phyloP scores from a whole-genome alignment of 2,888 invertebrate species.

The Lomographa bimaculata region DNA sequence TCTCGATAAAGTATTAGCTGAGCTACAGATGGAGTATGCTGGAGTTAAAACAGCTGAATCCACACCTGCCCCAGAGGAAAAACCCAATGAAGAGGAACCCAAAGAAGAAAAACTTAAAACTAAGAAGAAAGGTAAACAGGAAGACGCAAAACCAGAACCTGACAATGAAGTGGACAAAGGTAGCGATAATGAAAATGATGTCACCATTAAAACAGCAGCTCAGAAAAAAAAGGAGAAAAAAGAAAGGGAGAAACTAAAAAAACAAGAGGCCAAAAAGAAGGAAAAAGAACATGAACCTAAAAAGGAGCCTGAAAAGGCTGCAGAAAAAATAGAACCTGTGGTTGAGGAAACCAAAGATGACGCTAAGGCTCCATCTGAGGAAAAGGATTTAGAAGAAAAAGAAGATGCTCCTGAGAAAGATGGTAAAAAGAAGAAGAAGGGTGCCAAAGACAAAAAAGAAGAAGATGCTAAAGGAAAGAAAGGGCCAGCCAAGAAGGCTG shows the following conservation, averaged over 20 bases:
- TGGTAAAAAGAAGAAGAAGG: conserved; percentile 77
- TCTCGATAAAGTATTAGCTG: conserved; percentile 92
- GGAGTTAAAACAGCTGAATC: conserved; percentile 81
- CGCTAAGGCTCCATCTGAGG: conserved; percentile 43
- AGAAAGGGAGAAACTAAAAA: conserved; percentile 90
- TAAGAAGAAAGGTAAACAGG: conserved; percentile 72
- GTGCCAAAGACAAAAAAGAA: conserved; percentile 63
- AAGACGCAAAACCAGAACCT: conserved; percentile 52
- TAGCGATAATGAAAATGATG: conserved; percentile 81
- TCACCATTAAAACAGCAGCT: conserved; percentile 90
- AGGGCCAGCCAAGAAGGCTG: conserved; percentile 92
- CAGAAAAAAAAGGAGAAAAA: conserved; percentile 96
- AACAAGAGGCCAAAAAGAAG: conserved; percentile 86
- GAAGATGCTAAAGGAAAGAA: conserved; percentile 85
- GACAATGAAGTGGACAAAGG: conserved; percentile 60
- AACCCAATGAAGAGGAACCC: conserved; percentile 61
- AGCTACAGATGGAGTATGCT: conserved; percentile 91
- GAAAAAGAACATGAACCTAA: conserved; percentile 63
- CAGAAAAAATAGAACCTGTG: conserved; percentile 46
- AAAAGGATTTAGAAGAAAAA: conserved; percentile 64
- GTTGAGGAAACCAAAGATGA: conserved; percentile 48
- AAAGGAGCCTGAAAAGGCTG: conserved; percentile 44
- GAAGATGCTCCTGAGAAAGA: conserved; percentile 58
- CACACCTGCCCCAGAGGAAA: conserved; percentile 64
- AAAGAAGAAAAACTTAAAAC: conserved; percentile 67